Evolutionary conservation across 2,888 invertebrate genomes (phyloP).

Genomic region (Lycaena phlaeas): DNA sequence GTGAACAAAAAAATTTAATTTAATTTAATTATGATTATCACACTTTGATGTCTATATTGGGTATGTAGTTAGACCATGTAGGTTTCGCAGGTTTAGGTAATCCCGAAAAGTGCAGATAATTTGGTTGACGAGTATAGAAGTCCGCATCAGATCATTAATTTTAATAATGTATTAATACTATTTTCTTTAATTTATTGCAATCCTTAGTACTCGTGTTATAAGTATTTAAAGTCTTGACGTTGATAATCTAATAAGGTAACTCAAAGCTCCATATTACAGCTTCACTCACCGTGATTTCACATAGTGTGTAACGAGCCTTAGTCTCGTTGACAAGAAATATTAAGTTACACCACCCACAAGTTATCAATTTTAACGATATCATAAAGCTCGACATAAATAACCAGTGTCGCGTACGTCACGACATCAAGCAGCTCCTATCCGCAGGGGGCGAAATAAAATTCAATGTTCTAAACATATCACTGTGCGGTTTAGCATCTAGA

Average conservation of each 20-base stretch:
- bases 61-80: no score
- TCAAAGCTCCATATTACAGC: not conserved
- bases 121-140: no score
- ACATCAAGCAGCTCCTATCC: constrained; percentile 20
- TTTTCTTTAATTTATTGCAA: no score
- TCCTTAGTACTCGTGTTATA: no score
- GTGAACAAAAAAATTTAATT: no score
- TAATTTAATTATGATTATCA: no score
- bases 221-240: not conserved
- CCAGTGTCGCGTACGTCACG: constrained; percentile 21
- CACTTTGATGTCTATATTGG: no score
- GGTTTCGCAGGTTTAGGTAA: no score
- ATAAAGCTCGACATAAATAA: constrained; percentile 21
- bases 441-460: constrained; percentile 17
- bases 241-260: not conserved
- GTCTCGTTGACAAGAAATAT: constrained; percentile 4
- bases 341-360: constrained; percentile 9
- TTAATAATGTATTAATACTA: no score
- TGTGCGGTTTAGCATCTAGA: not conserved
- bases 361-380: constrained; percentile 22
- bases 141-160: no score
- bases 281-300: not conserved
- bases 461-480: not conserved
- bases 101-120: no score
- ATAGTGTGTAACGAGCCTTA: not conserved